Evolutionary conservation across 2,797 vertebrate genomes (phyloP).

Genomic region (Okamejei kenojei): DNA sequence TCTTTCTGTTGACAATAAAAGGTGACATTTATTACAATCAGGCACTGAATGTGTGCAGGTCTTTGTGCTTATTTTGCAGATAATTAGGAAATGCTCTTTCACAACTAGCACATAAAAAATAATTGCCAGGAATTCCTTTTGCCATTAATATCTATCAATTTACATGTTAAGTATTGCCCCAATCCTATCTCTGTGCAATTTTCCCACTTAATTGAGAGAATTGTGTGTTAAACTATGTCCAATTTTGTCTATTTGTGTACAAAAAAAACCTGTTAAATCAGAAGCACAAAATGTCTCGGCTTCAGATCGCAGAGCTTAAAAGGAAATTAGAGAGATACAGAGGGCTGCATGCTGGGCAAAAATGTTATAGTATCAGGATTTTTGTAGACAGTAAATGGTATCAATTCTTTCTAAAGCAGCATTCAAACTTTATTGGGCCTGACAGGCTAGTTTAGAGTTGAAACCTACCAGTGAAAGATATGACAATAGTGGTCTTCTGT

Average conservation of each 20-base stretch:
- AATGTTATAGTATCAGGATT: not conserved
- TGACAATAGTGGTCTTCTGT: not conserved
- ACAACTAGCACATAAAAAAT: not conserved
- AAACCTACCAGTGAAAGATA: not conserved
- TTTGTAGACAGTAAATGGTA: not conserved
- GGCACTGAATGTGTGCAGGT: not conserved
- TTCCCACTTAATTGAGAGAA: not conserved
- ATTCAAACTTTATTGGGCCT: not conserved
- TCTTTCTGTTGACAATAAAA: not conserved
- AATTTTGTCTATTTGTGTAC: not conserved
- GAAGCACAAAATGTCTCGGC: not conserved
- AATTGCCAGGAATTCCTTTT: not conserved
- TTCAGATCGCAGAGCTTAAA: not conserved
- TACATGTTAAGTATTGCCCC: not conserved
- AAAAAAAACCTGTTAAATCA: not conserved
- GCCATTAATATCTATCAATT: not conserved
- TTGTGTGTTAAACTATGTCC: not conserved
- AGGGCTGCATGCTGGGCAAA: not conserved
- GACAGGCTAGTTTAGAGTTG: not conserved
- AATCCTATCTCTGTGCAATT: not conserved
- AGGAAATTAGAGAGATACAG: not conserved
- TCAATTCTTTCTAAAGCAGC: not conserved
- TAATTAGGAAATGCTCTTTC: conserved; percentile 2
- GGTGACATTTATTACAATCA: conserved; percentile 15
- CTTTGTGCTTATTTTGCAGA: not conserved